Conservation (phyloP, 2,113 vertebrate species). For the zebrafish (Danio rerio) region DNA sequence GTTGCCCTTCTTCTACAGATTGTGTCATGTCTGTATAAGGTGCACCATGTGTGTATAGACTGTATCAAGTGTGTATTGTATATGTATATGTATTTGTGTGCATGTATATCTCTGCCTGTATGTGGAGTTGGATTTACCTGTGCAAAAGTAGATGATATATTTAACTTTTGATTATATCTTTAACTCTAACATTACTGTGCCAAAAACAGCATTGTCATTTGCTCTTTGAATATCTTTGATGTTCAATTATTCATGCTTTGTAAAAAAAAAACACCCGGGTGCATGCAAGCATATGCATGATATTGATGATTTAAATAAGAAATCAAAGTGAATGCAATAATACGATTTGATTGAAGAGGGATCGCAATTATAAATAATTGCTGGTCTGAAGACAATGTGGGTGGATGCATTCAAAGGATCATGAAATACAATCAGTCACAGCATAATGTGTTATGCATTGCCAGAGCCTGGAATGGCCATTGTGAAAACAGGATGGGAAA, state of each 20-base stretch:
- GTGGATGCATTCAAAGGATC: conserved; percentile 65
- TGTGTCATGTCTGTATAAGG: too few relatives aligned
- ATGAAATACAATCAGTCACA: conserved; percentile 54
- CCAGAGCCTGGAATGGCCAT: conserved; percentile 35
- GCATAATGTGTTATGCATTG: conserved; percentile 45
- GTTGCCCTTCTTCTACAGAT: too few relatives aligned
- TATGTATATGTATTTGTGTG: too few relatives aligned
- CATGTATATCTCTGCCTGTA: neutral
- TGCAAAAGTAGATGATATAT: neutral
- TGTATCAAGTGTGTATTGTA: too few relatives aligned
- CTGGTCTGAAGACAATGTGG: conserved; percentile 60
- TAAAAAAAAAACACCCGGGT: conserved; percentile 13
- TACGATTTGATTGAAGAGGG: conserved; percentile 65
- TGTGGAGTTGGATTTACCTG: neutral
- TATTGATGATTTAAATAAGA: conserved; percentile 65
- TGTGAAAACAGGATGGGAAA: conserved; percentile 16
- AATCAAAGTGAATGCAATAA: conserved; percentile 68
- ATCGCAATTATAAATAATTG: conserved; percentile 74
- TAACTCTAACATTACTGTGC: conserved; percentile 19
- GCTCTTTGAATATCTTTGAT: conserved; percentile 42
- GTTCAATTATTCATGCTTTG: conserved; percentile 51
- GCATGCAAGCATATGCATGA: conserved; percentile 51
- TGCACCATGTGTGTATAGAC: too few relatives aligned
- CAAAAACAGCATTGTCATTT: conserved; percentile 26
- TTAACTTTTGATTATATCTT: conserved; percentile 9